These are phyloP conservation scores for Chloroclysta siterata DNA, from an alignment of 2,888 invertebrate genomes.

Conservation along the genomic window DNA sequence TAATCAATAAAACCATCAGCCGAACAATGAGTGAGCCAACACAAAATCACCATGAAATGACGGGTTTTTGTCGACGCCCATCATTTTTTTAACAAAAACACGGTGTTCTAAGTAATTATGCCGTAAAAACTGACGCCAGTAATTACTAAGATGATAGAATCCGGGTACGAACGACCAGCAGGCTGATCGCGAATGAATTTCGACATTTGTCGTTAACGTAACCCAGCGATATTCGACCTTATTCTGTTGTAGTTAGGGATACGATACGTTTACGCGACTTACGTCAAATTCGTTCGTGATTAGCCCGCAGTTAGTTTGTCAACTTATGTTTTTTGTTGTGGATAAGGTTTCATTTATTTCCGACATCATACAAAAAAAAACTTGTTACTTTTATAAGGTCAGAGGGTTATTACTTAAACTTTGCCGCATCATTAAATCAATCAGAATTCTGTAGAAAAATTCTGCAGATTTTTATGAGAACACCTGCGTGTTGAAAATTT, in stretches of 20 bases:
- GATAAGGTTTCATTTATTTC: conserved; percentile 31
- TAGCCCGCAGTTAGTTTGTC: conserved; percentile 18
- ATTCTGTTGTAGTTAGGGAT: too few species aligned
- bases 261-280: too few species aligned
- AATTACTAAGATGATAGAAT: conserved; percentile 42
- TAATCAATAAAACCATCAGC: conserved; percentile 37
- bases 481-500: too few species aligned
- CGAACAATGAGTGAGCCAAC: conserved; percentile 31
- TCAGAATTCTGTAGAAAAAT: too few species aligned
- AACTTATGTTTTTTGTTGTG: conserved; percentile 28
- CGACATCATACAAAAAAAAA: conserved; percentile 21
- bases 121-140: conserved; percentile 45
- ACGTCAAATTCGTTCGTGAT: too few species aligned
- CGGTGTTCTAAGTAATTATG: conserved; percentile 44
- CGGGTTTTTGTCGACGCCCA: conserved; percentile 43
- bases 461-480: too few species aligned
- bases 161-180: conserved; percentile 41
- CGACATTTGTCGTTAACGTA: too few species aligned
- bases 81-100: conserved; percentile 50
- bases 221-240: too few species aligned
- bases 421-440: background rate
- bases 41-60: conserved; percentile 40
- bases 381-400: background rate
- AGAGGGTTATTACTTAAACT: background rate
- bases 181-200: too few species aligned